Percentiles rank a stretch among this genome's conserved stretches.
phyloP scores from a whole-genome alignment of 2,797 vertebrate genomes.

The Aplochiton taeniatus region DNA sequence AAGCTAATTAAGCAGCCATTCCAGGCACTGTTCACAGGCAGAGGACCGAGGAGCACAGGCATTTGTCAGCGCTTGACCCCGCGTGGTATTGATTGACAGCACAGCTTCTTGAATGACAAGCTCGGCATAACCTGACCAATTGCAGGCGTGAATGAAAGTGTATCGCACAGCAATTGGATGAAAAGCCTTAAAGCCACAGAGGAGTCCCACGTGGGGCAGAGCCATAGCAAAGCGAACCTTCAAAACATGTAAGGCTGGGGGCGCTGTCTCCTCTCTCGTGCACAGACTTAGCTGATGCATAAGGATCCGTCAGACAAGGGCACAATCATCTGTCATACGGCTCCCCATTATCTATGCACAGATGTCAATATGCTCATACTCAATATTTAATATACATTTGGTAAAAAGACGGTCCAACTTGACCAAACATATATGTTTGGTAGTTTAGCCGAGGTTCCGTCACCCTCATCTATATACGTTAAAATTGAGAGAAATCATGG shows the following conservation, averaged over 20 bases:
- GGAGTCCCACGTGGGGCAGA: constrained; percentile 78
- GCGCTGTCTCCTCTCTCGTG: constrained; percentile 1
- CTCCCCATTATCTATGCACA: background rate
- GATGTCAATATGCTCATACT: too few relatives aligned
- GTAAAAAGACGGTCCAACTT: too few relatives aligned
- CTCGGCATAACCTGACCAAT: constrained; percentile 66
- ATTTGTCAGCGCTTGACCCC: constrained; percentile 92
- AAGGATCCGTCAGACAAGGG: constrained; percentile 71
- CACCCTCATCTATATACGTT: too few relatives aligned
- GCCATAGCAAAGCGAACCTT: constrained; percentile 47
- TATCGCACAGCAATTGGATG: constrained; percentile 67
- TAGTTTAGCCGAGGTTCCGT: too few relatives aligned
- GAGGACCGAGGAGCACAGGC: constrained; percentile 86
- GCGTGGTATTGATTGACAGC: constrained; percentile 94
- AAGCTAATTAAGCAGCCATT: constrained; percentile 85
- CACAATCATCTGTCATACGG: constrained; percentile 60
- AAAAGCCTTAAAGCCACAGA: constrained; percentile 62
- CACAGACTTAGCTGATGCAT: constrained; percentile 77
- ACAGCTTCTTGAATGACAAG: constrained; percentile 72
- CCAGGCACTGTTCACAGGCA: constrained; percentile 80
- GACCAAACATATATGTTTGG: too few relatives aligned
- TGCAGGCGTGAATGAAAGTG: constrained; percentile 55
- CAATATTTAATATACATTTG: too few relatives aligned
- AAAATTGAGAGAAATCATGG: too few relatives aligned
- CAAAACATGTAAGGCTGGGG: constrained; percentile 67